Base-by-base conservation (phyloP, 2,888 invertebrate genomes). In the Callyntrura guangdongensis region DNA sequence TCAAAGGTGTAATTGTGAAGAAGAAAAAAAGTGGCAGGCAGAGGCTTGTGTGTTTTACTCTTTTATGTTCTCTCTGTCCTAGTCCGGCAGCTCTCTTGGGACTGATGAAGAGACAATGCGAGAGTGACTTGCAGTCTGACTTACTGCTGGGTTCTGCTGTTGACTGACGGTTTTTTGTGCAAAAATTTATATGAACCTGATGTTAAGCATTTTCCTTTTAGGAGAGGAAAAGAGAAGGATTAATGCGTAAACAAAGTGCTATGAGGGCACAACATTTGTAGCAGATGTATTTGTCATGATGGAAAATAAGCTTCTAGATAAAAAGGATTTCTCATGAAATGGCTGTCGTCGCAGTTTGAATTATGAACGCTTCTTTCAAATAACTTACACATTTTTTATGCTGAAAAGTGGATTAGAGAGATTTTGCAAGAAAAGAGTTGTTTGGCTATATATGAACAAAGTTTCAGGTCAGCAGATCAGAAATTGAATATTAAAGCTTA, bases 1-100 rank as follows among this genome's bases (percentile, higher is more conserved):
- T 22, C 47, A 83, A 47, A 82, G 47, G 83, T 83, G 67, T 83
- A 83, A 83, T 83, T 67, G 67, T 64, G 17, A 61, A 27, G 12
- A 36, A 81, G 36, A 14, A 49, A 17, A 61, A 67, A 67, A 67
- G 27, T 67, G 67, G 67, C 67, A 67, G 5, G 67, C 25, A 4
- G 64, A 25, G 67, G 14, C 61, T 61, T 61, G 61, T 61, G 20
- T 61, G 61, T 61, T 22, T 36, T 36, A 36, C 36, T 74, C 61
- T 45, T 82, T 61, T 82, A 14, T 27, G 36, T 36, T 36, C 36
- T 36, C 36, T 36, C 36, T 72, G 72, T 45, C 45, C 72, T 5
- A n/a, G 45, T 36, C 36, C 72, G 14, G n/a, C n/a, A 14, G 12
- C n/a, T 53, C n/a, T 53, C 36, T 36, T 36, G 36, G 36, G 36